Base-by-base conservation (phyloP, 1,140 invertebrate genomes). In the Tigriopus japonicus region DNA sequence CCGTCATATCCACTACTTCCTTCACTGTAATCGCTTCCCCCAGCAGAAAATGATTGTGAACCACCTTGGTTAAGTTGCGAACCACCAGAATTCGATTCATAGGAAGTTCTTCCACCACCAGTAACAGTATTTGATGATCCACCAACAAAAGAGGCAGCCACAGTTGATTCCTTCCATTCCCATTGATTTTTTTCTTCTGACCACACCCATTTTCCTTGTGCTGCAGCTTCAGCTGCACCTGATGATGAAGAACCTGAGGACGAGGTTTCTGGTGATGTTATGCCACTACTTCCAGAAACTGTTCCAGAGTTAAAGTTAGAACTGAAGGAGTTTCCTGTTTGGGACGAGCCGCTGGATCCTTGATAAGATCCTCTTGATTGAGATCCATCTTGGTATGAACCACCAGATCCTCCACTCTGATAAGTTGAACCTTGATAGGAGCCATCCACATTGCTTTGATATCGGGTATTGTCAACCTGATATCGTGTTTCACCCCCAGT, bases 171-270 rank as follows among this genome's bases (percentile, higher is more conserved):
- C n/a, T 28, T 17, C 56, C 56, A 58, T 23, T 58, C 40, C 56
- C 56, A 58, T 42, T 58, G 28, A 10, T 42, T 42, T 2, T 28
- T 42, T 14, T 1, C 21, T 42, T 58, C 56, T 3, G 56, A 58
- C 56, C 56, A 58, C 2, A 58, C 56, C 56, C 56, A 58, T 42
- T 41, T 28, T 3, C 56, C 56, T n/a, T 17, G 24, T 3, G 40
- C 13, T 2, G 56, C 40, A 14, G 56, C n/a, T 15, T 49, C 45
- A 17, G 45, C 6, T 49, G n/a, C 45, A 5, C 21, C 45, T 12
- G 45, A 49, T 5, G 45, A 49, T 49, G 45, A 17, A 12, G 45
- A 49, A 6, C 45, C 45, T 5, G 45, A 49, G 10, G 45, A 49
- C 21, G 23, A 40, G 56, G 56, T 40, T 17, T 17, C 23, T 41